phyloP scores from a whole-genome alignment of 2,113 vertebrate species.

The Ailuropoda melanoleuca region DNA sequence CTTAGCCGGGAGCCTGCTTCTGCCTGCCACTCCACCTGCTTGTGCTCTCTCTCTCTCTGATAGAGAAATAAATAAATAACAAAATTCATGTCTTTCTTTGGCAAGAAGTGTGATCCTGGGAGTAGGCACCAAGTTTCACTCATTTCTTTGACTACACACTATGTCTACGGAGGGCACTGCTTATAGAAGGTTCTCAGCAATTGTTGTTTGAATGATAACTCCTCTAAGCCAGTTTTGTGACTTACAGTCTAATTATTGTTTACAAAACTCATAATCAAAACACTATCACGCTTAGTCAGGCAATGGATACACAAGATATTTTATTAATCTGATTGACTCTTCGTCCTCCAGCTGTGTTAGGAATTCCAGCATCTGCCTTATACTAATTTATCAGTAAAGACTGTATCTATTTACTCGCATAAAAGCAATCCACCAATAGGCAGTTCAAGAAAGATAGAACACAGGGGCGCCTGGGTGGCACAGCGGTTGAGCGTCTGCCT shows the following conservation, averaged over 20 bases:
- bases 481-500: no score
- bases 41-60: no score
- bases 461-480: no score
- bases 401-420: not conserved
- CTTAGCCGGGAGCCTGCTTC: no score
- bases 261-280: not conserved
- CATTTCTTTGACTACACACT: not conserved
- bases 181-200: not conserved
- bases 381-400: not conserved
- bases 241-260: not conserved
- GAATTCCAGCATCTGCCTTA: not conserved
- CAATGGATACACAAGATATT: not conserved
- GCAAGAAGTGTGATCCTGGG: not conserved
- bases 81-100: not conserved
- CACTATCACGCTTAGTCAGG: not conserved
- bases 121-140: not conserved
- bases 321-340: not conserved
- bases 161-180: not conserved
- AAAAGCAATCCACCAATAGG: not conserved
- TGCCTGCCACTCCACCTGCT: no score
- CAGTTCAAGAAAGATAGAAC: not conserved
- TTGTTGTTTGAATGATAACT: not conserved
- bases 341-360: not conserved
- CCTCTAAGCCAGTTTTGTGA: not conserved
- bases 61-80: not conserved